These are phyloP conservation scores for Enteromius anoplus DNA, from an alignment of 2,797 vertebrate species.

Conservation along the genomic window DNA sequence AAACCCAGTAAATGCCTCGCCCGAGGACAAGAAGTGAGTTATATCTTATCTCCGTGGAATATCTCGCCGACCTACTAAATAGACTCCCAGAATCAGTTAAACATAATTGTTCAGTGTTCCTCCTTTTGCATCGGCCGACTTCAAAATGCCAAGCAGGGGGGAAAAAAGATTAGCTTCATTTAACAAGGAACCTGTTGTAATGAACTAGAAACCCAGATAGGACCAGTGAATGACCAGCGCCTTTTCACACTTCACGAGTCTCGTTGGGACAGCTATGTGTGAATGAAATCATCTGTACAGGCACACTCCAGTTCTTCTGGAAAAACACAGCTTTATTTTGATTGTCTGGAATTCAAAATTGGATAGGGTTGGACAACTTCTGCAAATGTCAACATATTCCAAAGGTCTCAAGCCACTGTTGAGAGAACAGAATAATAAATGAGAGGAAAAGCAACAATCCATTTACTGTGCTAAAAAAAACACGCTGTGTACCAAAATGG, in stretches of 20 bases:
- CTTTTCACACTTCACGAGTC: slow-evolving; percentile 76
- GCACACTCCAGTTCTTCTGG: slow-evolving; percentile 63
- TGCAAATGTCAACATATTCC: slow-evolving; percentile 58
- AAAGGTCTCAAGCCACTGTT: slow-evolving; percentile 54
- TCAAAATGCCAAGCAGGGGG: slow-evolving; percentile 71
- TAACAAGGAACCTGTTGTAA: slow-evolving; percentile 65
- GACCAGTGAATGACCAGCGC: slow-evolving; percentile 69
- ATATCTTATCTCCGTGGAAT: slow-evolving; percentile 67
- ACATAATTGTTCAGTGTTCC: slow-evolving; percentile 73
- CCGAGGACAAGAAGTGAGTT: slow-evolving; percentile 64
- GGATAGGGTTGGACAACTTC: slow-evolving; percentile 60
- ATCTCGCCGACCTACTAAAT: slow-evolving; percentile 66
- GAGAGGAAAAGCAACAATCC: slow-evolving; percentile 30
- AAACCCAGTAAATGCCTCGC: slow-evolving; percentile 66
- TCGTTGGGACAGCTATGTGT: slow-evolving; percentile 63
- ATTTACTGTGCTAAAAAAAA: slow-evolving; percentile 48
- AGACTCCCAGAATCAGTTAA: slow-evolving; percentile 67
- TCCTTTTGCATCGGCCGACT: slow-evolving; percentile 54
- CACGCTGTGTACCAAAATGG: slow-evolving; percentile 10
- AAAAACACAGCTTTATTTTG: slow-evolving; percentile 67
- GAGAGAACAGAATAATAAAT: slow-evolving; percentile 58
- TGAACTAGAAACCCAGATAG: slow-evolving; percentile 72
- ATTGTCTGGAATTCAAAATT: slow-evolving; percentile 64
- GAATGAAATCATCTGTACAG: slow-evolving; percentile 68
- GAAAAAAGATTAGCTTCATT: slow-evolving; percentile 69